Evolutionary conservation across 2,113 vertebrate species (phyloP).

Genomic region (Cyprinus carpio): DNA sequence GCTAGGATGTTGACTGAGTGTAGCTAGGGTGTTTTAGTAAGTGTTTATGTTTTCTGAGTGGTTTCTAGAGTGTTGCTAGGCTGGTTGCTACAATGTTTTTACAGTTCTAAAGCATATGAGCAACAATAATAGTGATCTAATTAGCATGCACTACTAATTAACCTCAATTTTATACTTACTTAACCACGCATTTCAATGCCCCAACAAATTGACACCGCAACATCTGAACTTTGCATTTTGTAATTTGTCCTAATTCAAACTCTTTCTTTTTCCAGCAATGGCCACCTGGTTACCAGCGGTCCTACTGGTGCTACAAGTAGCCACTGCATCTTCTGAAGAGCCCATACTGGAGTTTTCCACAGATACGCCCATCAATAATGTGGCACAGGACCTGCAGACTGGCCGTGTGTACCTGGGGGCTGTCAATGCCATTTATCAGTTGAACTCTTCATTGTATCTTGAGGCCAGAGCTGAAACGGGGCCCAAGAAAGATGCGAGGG

Average conservation of each 20-base stretch:
- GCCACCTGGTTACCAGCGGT: constrained; percentile 67
- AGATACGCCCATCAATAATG: constrained; percentile 83
- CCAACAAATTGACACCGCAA: neutral
- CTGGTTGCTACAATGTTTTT: neutral
- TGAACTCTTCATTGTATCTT: constrained; percentile 72
- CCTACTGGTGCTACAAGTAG: constrained; percentile 63
- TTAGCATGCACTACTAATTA: neutral
- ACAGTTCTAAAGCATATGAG: neutral
- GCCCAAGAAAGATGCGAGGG: constrained; percentile 81
- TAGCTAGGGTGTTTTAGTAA: neutral
- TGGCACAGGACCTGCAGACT: constrained; percentile 77
- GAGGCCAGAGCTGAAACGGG: constrained; percentile 72
- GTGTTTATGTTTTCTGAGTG: neutral
- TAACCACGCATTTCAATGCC: neutral
- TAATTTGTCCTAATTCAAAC: neutral
- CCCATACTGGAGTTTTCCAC: constrained; percentile 60
- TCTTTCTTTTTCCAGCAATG: constrained; percentile 69
- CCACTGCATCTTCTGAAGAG: constrained; percentile 54
- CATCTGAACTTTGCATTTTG: neutral
- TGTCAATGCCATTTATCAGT: constrained; percentile 86
- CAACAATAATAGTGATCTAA: neutral
- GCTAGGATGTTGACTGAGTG: neutral
- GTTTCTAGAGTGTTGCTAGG: neutral
- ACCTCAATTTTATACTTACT: neutral
- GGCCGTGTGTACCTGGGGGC: constrained; percentile 88